A percentile compares a stretch with the other conserved stretches of the same genome.
Conservation (phyloP, 2,888 invertebrate species). For the Ceratothoa steindachneri region DNA sequence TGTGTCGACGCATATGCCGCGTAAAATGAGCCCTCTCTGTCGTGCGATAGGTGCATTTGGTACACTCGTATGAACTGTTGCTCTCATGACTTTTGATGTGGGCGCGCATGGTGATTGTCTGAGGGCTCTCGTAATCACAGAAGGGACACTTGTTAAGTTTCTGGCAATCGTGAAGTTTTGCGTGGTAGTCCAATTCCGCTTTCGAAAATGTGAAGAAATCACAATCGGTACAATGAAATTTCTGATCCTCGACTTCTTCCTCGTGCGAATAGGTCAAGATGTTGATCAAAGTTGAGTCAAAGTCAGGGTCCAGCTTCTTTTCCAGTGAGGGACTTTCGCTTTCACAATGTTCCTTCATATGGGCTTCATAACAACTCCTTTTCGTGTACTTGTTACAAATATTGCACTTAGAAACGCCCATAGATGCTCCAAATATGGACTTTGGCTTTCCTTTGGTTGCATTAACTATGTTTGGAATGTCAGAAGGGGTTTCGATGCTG, state of each 20-base stretch:
- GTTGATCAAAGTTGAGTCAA: neutral
- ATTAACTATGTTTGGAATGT: neutral
- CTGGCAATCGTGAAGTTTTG: neutral
- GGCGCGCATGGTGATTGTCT: neutral
- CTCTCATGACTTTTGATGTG: slow-evolving; percentile 1
- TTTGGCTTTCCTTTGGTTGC: neutral
- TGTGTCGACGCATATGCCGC: slow-evolving; percentile 1
- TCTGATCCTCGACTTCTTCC: slow-evolving; percentile 10
- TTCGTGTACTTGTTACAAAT: slow-evolving; percentile 8
- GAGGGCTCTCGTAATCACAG: neutral
- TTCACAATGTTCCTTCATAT: slow-evolving; percentile 8
- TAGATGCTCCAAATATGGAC: neutral
- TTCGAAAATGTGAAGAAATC: neutral
- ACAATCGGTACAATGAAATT: neutral
- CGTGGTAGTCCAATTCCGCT: neutral
- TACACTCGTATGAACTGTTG: slow-evolving; percentile 1
- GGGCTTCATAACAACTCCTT: neutral
- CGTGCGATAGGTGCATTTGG: neutral
- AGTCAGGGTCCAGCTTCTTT: neutral
- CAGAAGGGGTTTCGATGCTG: neutral
- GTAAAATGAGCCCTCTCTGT: slow-evolving; percentile 1
- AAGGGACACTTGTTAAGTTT: neutral
- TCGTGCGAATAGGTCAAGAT: neutral
- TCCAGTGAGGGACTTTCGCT: neutral
- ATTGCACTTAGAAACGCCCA: neutral